phyloP scores from a whole-genome alignment of 2,797 vertebrate genomes.

The Enteromius fasciolatus region DNA sequence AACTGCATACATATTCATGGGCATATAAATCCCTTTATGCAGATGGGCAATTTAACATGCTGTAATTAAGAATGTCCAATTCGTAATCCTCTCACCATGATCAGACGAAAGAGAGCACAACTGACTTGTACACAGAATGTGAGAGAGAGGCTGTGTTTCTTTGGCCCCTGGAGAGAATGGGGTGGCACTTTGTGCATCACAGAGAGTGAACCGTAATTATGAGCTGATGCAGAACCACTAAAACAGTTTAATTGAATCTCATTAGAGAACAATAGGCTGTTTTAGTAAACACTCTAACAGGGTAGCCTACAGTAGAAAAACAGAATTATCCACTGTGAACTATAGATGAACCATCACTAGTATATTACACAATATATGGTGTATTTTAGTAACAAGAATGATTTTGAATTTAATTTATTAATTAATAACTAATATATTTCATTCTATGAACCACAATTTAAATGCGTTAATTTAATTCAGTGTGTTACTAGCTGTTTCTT shows the following conservation, averaged over 20 bases:
- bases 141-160: not conserved
- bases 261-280: slow-evolving; percentile 31
- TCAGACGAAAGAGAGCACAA: slow-evolving; percentile 52
- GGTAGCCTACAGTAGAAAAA: slow-evolving; percentile 11
- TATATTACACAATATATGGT: not conserved
- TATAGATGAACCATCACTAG: not conserved
- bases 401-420: not conserved
- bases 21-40: slow-evolving; percentile 50
- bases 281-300: slow-evolving; percentile 25
- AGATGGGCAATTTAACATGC: slow-evolving; percentile 72
- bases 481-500: not conserved
- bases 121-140: not conserved
- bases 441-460: not conserved
- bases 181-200: slow-evolving; percentile 12
- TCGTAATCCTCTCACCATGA: slow-evolving; percentile 62
- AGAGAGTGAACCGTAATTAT: slow-evolving; percentile 29
- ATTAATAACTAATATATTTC: not conserved
- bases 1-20: slow-evolving; percentile 49
- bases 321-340: not conserved
- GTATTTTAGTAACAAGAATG: not conserved
- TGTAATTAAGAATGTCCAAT: slow-evolving; percentile 68
- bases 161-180: not conserved
- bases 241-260: slow-evolving; percentile 40
- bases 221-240: slow-evolving; percentile 14
- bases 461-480: not conserved